Conservation (phyloP, 2,888 invertebrate genomes). For the Drosophila paucipuncta region DNA sequence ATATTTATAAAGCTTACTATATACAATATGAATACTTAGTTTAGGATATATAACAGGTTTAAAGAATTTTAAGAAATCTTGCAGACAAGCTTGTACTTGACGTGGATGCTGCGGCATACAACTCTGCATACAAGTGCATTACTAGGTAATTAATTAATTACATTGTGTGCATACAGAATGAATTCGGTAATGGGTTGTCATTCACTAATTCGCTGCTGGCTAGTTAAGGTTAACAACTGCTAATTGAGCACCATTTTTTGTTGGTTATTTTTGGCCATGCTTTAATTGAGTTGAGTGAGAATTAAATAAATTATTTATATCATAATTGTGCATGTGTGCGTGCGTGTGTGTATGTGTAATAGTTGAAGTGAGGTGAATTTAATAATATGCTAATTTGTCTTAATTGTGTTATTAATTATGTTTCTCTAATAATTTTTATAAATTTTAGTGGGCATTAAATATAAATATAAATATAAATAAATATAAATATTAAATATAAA, state of each 20-base stretch:
- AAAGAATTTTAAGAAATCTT: neutral
- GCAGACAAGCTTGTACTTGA: neutral
- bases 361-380: neutral
- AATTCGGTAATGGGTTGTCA: neutral
- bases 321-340: neutral
- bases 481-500: too few relatives aligned
- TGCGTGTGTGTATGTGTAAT: neutral
- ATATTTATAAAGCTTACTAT: neutral
- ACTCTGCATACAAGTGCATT: neutral
- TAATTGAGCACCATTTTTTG: neutral
- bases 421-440: neutral
- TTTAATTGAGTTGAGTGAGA: neutral
- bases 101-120: neutral
- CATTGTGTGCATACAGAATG: neutral
- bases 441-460: neutral
- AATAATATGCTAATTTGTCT: neutral
- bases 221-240: neutral
- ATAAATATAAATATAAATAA: too few relatives aligned
- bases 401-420: neutral
- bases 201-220: neutral
- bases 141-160: neutral
- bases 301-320: neutral
- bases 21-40: neutral
- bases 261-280: neutral
- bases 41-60: neutral